Base-by-base conservation (phyloP, 1,140 invertebrate species). In the Macrostomum lignano region DNA sequence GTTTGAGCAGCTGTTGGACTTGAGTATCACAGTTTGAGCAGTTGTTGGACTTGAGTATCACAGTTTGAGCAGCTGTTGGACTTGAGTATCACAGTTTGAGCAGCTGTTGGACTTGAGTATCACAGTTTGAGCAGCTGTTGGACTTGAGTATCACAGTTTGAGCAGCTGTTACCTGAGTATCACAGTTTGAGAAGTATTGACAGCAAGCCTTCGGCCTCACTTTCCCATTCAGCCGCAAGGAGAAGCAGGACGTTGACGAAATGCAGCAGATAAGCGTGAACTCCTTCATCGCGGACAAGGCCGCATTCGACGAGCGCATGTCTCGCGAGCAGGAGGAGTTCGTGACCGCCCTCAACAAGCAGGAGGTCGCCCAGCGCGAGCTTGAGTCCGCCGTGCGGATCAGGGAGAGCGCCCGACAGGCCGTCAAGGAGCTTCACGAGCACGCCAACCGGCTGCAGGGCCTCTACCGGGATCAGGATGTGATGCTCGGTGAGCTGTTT, bases 381-480 rank as follows among this genome's bases (percentile, higher is more conserved):
- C 25, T 58, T 3, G 49, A 57, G 15, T 43, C 38, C 2, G 37
- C 48, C 3, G 36, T 33, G 9, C 35, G 40, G 22, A 48, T 57
- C 35, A 41, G 48, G 11, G 42, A 53, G 31, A 45, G 52, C 17
- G 38, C 58, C 10, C 45, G 56, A 25, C 40, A 51, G 32, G 62
- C 64, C 40, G 44, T 61, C 2, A 42, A 44, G 3, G 44, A 52
- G 17, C 36, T 64, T 4, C 46, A 49, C 21, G 45, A 48, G 13
- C 49, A 60, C 33, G 52, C 54, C 6, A 55, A 63, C 13, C 44
- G 54, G 29, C 42, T 67, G 21, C 55, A 65, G 35, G 48, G 52
- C 19, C 46, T 67, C 0, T 64, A 64, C 39, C 52, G 61, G 36
- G 55, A 64, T 34, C 60, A 66, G 34, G 65, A 68, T 36, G 38